These are phyloP conservation scores for Manis javanica DNA, from an alignment of 2,797 vertebrate species.

Conservation along the genomic window DNA sequence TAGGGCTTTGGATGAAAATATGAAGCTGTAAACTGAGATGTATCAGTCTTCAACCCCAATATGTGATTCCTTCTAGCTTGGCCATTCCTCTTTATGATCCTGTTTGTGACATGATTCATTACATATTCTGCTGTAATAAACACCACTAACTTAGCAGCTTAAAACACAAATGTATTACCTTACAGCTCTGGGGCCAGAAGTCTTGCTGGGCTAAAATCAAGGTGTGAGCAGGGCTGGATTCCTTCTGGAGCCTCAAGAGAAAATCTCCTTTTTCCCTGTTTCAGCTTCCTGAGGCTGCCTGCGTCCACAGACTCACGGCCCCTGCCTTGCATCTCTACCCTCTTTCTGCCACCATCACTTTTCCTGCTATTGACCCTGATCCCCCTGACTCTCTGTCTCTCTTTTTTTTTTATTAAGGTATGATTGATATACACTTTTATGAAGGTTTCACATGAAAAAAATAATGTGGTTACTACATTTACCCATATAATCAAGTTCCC, in stretches of 20 bases:
- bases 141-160: background rate
- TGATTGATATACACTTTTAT: too few species aligned
- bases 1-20: background rate
- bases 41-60: background rate
- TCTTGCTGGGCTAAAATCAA: conserved; percentile 8
- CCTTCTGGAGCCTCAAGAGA: background rate
- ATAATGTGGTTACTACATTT: too few species aligned
- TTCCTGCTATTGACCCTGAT: background rate
- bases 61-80: background rate
- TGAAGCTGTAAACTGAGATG: background rate
- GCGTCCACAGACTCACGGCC: background rate
- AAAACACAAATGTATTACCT: background rate
- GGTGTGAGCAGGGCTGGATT: background rate
- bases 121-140: background rate
- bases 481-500: too few species aligned
- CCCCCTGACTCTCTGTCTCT: background rate
- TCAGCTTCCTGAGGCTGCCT: background rate
- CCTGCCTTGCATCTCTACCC: background rate
- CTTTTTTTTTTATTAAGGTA: too few species aligned
- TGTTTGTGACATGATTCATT: background rate
- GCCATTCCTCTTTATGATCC: background rate
- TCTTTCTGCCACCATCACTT: background rate
- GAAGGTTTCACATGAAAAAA: too few species aligned
- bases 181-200: background rate
- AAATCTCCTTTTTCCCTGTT: background rate